These are phyloP conservation scores for Drosophila lacteicornis DNA, from an alignment of 1,140 invertebrate genomes.

Conservation along the genomic window DNA sequence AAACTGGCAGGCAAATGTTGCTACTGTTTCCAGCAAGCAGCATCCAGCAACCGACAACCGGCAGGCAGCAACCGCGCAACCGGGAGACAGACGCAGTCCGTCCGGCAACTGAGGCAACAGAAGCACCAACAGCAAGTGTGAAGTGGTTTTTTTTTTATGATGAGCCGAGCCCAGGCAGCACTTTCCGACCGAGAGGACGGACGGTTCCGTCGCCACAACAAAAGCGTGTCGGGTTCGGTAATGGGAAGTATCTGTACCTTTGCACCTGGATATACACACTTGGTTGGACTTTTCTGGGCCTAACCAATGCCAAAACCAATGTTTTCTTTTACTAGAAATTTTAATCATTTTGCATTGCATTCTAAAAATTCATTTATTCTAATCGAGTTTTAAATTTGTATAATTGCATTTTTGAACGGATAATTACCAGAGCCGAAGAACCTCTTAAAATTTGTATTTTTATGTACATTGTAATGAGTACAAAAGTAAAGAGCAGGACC, in stretches of 20 bases:
- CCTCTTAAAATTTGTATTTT: too few relatives aligned
- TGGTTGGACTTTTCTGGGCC: not conserved
- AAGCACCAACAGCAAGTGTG: constrained; percentile 56
- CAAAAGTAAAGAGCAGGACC: too few relatives aligned
- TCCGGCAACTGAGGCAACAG: constrained; percentile 36
- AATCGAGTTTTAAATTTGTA: too few relatives aligned
- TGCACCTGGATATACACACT: constrained; percentile 11
- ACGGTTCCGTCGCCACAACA: constrained; percentile 44
- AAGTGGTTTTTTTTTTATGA: constrained; percentile 73
- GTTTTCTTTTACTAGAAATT: too few relatives aligned
- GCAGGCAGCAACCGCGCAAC: constrained; percentile 11
- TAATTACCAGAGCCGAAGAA: too few relatives aligned
- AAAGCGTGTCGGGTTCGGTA: constrained; percentile 59
- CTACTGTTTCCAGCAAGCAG: constrained; percentile 73
- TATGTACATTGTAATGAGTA: too few relatives aligned
- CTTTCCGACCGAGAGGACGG: constrained; percentile 54
- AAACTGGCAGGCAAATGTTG: constrained; percentile 80
- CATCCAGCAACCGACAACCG: constrained; percentile 32
- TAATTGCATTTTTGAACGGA: too few relatives aligned
- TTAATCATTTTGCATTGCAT: too few relatives aligned
- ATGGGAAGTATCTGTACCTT: constrained; percentile 25
- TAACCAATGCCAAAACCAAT: not conserved
- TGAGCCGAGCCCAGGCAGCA: constrained; percentile 57
- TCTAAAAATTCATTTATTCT: too few relatives aligned
- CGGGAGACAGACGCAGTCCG: constrained; percentile 36